Percentiles rank a stretch among this genome's conserved stretches.
phyloP scores from a whole-genome alignment of 2,888 invertebrate species.

The Gibbula magus region DNA sequence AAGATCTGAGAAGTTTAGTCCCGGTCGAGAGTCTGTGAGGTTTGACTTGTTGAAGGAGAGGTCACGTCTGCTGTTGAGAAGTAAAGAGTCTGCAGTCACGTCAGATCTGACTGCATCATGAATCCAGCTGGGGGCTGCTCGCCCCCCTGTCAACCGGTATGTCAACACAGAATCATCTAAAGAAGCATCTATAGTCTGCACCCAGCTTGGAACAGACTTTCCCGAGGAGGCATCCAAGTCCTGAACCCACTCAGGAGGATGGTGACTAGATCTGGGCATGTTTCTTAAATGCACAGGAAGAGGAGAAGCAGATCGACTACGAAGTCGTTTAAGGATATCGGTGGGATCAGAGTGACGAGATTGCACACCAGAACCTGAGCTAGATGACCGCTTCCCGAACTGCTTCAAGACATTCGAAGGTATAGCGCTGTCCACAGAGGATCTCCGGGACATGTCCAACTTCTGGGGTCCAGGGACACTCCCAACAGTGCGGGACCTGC shows the following conservation, averaged over 20 bases:
- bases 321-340: not conserved
- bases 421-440: conserved; percentile 21
- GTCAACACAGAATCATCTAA: conserved; percentile 28
- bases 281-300: conserved; percentile 16
- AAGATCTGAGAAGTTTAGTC: conserved; percentile 42
- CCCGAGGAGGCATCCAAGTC: conserved; percentile 50
- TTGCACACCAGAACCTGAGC: not conserved
- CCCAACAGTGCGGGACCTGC: conserved; percentile 46
- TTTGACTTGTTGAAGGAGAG: conserved; percentile 11
- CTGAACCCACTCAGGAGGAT: conserved; percentile 53
- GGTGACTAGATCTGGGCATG: not conserved
- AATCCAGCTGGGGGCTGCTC: conserved; percentile 61
- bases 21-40: conserved; percentile 33
- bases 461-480: conserved; percentile 35
- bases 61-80: not conserved
- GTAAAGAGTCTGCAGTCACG: conserved; percentile 36
- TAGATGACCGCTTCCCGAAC: not conserved
- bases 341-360: not conserved
- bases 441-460: not conserved
- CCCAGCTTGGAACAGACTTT: conserved; percentile 59
- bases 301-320: conserved; percentile 27
- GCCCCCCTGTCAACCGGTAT: conserved; percentile 48
- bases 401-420: conserved; percentile 16
- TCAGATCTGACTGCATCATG: conserved; percentile 56
- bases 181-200: conserved; percentile 54